phyloP scores from a whole-genome alignment of 2,113 vertebrate genomes.

The Barbus barbus region DNA sequence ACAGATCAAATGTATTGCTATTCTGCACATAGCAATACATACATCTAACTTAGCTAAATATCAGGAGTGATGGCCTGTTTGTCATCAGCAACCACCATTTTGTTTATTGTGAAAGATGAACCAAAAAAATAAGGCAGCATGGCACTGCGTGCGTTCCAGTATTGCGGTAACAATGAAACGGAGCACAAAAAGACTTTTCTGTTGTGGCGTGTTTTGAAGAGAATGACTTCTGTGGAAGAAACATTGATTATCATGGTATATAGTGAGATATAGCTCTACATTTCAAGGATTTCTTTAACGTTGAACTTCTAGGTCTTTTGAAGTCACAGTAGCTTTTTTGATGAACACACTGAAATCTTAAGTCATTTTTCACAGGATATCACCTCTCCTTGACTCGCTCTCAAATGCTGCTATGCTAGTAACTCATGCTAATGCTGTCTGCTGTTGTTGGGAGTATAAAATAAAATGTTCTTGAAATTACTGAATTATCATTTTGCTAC shows the following conservation, averaged over 20 bases:
- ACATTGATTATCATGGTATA: neutral
- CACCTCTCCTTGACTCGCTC: too few species aligned
- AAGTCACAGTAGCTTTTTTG: neutral
- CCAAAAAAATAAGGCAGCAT: neutral
- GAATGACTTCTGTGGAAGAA: neutral
- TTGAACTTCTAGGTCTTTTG: neutral
- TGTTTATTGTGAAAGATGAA: slow-evolving; percentile 10
- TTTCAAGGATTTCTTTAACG: neutral
- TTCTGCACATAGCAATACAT: neutral
- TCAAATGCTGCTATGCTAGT: too few species aligned
- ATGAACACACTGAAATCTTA: neutral
- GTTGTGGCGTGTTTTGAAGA: neutral
- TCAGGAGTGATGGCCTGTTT: neutral
- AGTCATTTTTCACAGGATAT: too few species aligned
- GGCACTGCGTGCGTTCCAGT: neutral
- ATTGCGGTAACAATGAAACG: neutral
- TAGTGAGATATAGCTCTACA: neutral
- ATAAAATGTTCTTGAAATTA: too few species aligned
- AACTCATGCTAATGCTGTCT: too few species aligned
- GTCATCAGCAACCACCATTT: slow-evolving; percentile 21
- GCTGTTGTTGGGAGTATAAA: too few species aligned
- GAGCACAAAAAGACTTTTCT: neutral
- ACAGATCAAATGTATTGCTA: neutral
- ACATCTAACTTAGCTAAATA: neutral
- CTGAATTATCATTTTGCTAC: too few species aligned